Evolutionary conservation across 2,797 vertebrate genomes (phyloP), one percentile per base, ranked within the genome.

Genomic region (Rhynchonycteris naso): DNA sequence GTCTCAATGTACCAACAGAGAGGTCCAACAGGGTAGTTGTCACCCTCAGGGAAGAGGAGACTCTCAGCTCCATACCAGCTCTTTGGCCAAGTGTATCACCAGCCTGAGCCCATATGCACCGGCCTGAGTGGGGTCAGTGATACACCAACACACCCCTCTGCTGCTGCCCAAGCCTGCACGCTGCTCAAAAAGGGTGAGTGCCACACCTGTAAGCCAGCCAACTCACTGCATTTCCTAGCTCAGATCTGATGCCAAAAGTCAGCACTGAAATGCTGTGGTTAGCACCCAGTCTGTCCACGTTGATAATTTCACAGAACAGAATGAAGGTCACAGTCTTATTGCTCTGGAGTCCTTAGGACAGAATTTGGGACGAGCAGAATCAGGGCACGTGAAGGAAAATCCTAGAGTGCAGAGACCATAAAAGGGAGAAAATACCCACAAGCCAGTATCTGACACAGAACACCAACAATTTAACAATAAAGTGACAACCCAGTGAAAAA

Each of bases 1-100:
- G 78, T 80, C 78, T 47, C 5, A 4, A n/a, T 1, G 59, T 43
- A 28, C 28, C 43, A 28, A 30, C 3, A 21, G 28, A 50, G 38
- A 43, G 43, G 4, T 43, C 43, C 43, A 43, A 43, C 59, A 59
- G 18, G 1, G 1, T 81, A 59, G 28, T 19, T 0, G 0, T n/a
- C 43, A 50, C 43, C 43, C 19, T 15, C 11, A 0, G 4, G 58
- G 0, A 19, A 65, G 59, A 47, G 12, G 26, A 38, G 28, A 47
- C 61, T 13, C 43, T 15, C 58, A 1, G 0, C 38, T 81, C 28
- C 13, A 5, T 28, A 28, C 38, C 38, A 81, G 79, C 35, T 43
- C 16, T 33, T 18, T 38, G 54, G 54, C 35, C 16, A 28, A 47
- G 35, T 12, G 10, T 30, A 47, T 21, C 35, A 24, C 16, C 38